These are phyloP conservation scores for Smittia sp. DNA, from an alignment of 2,888 invertebrate species.

Conservation along the genomic window DNA sequence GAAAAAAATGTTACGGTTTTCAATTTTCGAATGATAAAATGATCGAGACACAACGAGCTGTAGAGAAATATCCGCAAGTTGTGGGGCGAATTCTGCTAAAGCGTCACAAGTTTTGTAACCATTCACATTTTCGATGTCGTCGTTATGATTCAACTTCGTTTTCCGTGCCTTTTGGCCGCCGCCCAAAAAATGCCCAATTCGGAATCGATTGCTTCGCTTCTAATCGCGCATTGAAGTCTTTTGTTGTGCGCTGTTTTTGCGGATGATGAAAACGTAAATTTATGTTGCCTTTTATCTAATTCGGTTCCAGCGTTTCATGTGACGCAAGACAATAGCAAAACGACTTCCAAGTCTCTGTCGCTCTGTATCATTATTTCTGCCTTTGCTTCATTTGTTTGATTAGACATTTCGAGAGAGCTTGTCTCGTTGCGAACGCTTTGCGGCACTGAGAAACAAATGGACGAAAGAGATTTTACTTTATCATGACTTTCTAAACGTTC, in stretches of 20 bases:
- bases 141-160: too few species aligned
- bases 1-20: conserved; percentile 35
- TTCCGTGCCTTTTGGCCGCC: too few species aligned
- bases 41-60: neutral
- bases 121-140: too few species aligned
- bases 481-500: conserved; percentile 29
- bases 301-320: neutral
- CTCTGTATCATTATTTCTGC: neutral
- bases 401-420: neutral
- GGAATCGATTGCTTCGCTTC: neutral
- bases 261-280: conserved; percentile 32
- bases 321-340: neutral
- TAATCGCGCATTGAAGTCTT: conserved; percentile 37
- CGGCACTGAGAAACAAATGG: neutral
- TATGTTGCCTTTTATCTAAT: conserved; percentile 24
- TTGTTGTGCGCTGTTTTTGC: neutral
- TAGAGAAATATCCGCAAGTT: neutral
- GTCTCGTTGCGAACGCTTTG: neutral
- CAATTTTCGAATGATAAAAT: conserved; percentile 9
- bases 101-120: neutral
- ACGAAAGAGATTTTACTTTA: neutral
- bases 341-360: neutral
- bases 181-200: neutral
- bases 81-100: neutral
- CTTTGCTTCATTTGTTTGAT: conserved; percentile 1